phyloP scores from a whole-genome alignment of 2,797 vertebrate species.

The Limosa lapponica region DNA sequence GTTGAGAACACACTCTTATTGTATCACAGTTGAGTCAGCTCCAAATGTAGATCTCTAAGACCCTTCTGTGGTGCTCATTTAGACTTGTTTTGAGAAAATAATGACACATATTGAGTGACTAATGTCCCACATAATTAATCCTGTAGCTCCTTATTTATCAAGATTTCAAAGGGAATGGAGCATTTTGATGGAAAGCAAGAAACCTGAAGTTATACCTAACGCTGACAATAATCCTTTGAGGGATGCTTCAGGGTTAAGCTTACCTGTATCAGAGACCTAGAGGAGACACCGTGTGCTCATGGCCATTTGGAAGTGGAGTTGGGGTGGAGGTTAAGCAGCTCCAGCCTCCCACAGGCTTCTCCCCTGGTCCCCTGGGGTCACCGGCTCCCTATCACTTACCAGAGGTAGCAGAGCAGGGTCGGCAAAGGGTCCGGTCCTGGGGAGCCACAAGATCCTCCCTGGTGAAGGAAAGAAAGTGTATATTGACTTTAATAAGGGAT shows the following conservation, averaged over 20 bases:
- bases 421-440: not conserved
- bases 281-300: accelerated
- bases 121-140: constrained; percentile 48
- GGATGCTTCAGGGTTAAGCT: not conserved
- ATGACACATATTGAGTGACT: constrained; percentile 31
- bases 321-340: not conserved
- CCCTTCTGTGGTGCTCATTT: not conserved
- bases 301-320: not conserved
- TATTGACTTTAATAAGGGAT: constrained; percentile 49
- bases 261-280: not conserved
- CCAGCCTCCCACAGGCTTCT: accelerated
- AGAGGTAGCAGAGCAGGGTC: not conserved
- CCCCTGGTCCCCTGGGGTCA: no score
- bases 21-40: not conserved
- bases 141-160: constrained; percentile 32
- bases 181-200: constrained; percentile 8
- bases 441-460: not conserved
- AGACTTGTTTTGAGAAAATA: constrained; percentile 47
- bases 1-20: not conserved
- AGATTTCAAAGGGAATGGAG: not conserved
- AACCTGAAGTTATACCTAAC: not conserved
- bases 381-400: accelerated
- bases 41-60: constrained; percentile 5
- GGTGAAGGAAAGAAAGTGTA: constrained; percentile 1
- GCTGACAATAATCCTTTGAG: not conserved